Evolutionary conservation across 2,888 invertebrate genomes (phyloP), one percentile per base, ranked within the genome.

Genomic region (Phaedon cochleariae): DNA sequence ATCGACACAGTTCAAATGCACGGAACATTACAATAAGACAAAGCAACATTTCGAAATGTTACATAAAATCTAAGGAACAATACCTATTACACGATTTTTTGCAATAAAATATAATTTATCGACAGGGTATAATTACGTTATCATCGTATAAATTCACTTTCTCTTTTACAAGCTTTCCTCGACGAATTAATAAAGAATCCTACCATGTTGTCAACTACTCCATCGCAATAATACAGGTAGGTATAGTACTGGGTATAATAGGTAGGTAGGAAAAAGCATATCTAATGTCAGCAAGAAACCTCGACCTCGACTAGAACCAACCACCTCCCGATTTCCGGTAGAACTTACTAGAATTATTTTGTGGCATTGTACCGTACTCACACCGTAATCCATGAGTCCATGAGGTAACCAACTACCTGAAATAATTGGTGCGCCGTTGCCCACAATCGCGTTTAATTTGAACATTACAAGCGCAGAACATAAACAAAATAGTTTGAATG

Each of bases 341-440:
- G 26, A 51, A 37, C 22, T 26, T 12, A 34, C 41, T 52, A 60
- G 22, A 51, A 6, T 22, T n/a, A n/a, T n/a, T 17, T n/a, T n/a
- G 41, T 26, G 34, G 12, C 2, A 34, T 41, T 21, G 41, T 51
- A 54, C 22, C 22, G 58, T 48, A 57, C 20, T 7, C 9, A 20
- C 15, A 41, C 22, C 21, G 20, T 22, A 48, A 1, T 48, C 21
- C 20, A 22, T 29, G 17, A 18, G 29, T 34, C 34, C n/a, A n/a
- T n/a, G n/a, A n/a, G 20, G 31, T 54, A 54, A 5, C 34, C 49
- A 62, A 51, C 64, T 64, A 31, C 59, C 46, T 59, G 59, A 64
- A 64, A 64, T 64, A 64, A 64, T 64, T 64, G 59, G 41, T 34
- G 52, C 53, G 55, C 41, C 15, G n/a, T 21, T 37, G 41, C 41